Percentiles rank a stretch among this genome's conserved stretches.
phyloP scores from a whole-genome alignment of 2,797 vertebrate genomes.

The Serranus cabrilla region DNA sequence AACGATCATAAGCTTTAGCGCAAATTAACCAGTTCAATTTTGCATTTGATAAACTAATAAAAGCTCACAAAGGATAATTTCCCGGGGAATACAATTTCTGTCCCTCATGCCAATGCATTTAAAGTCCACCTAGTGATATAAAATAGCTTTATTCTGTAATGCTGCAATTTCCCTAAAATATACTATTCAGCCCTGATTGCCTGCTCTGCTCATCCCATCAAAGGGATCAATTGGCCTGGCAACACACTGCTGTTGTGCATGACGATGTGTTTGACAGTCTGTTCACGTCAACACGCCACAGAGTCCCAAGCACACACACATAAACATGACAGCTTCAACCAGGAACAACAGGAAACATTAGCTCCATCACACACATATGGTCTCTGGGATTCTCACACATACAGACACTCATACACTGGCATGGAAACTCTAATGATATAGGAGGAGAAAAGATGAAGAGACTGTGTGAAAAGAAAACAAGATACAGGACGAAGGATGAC shows the following conservation, averaged over 20 bases:
- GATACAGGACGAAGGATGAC: conserved; percentile 26
- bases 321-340: background rate
- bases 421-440: conserved; percentile 5
- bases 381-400: background rate
- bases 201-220: conserved; percentile 25
- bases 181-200: background rate
- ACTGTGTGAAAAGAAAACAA: background rate
- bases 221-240: conserved; percentile 62
- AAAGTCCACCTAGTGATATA: background rate
- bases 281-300: conserved; percentile 42
- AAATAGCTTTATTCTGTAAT: conserved; percentile 25
- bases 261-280: conserved; percentile 65
- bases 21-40: background rate
- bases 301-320: background rate
- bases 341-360: conserved; percentile 5
- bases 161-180: conserved; percentile 6
- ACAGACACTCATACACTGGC: background rate
- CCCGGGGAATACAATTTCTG: background rate
- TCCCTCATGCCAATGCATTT: background rate
- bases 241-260: conserved; percentile 49
- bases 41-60: background rate
- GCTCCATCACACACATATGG: conserved; percentile 15
- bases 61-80: background rate
- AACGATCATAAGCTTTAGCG: background rate
- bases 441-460: conserved; percentile 14